Evolutionary conservation across 2,797 vertebrate genomes (phyloP), one percentile per base, ranked within the genome.

Genomic region (Pseudomugil gertrudae): DNA sequence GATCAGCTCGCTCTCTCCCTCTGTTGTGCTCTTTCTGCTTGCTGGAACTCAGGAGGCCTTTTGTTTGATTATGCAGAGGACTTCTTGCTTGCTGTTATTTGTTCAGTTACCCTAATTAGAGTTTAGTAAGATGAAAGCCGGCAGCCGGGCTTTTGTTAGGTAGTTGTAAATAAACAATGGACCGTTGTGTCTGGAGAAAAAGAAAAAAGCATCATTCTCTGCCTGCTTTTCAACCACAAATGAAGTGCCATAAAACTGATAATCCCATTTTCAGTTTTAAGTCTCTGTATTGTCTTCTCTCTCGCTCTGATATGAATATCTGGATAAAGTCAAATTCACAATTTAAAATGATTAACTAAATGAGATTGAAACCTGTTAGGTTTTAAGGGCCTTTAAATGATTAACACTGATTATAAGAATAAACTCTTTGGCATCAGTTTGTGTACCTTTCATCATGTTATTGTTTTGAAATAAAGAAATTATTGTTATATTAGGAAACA

Each of bases 21-120:
- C 65, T 66, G 57, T 65, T 59, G 27, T 56, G 63, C 72, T 79
- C 71, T 72, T 82, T 83, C 66, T 72, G 69, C 75, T 76, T 13
- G 57, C 66, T 84, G 76, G 32, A 83, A 84, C 79, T 87, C 58
- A 63, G 83, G 69, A 84, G 78, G 79, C 74, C 55, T 64, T 85
- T 89, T 85, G 81, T 87, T 88, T 90, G 84, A 87, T 83, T 86
- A 89, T 85, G 79, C 79, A 84, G 72, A 84, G 72, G 80, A 84
- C 63, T 88, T 76, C 57, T 77, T 38, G 77, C 78, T 79, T 40
- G 19, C 67, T 79, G 77, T 54, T 87, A 69, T 89, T 88, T 87
- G 80, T 76, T 88, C 76, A 78, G 74, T 84, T 86, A 66, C 70
- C 65, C 72, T 85, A 89, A 91, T 90, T 89, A 85, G 84, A 80